Evolutionary conservation across 2,113 vertebrate species (phyloP), one percentile per base, ranked within the genome.

Genomic region (Tragelaphus imberbis): DNA sequence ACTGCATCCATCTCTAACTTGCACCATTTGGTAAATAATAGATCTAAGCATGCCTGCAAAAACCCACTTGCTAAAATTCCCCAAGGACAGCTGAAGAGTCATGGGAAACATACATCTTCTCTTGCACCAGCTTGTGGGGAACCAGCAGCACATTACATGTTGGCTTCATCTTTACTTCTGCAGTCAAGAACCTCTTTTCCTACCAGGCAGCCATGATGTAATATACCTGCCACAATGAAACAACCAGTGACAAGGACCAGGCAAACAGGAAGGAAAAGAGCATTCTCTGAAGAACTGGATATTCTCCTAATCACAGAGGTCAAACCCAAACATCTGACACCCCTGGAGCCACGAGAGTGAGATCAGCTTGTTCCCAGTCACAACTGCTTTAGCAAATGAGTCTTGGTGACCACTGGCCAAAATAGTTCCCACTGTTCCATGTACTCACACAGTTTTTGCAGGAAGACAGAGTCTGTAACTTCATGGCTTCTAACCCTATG

Each of bases 251-350:
- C 9, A 40, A 96, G 4, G 92, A 79, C 59, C 44, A 82, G 53
- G 95, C 40, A 36, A 47, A 33, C n/a, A 75, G 5, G 82, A 0
- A 25, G 49, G 71, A 98, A 97, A 98, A 59, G 27, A 12, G 55
- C 53, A 96, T 19, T 91, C 44, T 65, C 75, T 1, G 0, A 80
- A 92, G 84, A 92, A 92, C 91, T 79, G 75, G 85, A 91, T 13
- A 2, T 21, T 97, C 21, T 90, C 82, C 85, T 5, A 1, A 96
- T 85, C 59, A 94, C 63, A 13, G 97, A 92, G 77, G 96, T 93
- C 91, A 98, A 90, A 95, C 30, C 91, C 75, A 5, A 88, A 61
- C 21, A 75, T 58, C 75, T 98, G 94, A 97, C 7, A 59, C 30
- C 28, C 25, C 81, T 55, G 23, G 53, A 85, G 53, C 92, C 75